These are phyloP conservation scores for Trachurus trachurus DNA, from an alignment of 2,797 vertebrate genomes.

Conservation along the genomic window DNA sequence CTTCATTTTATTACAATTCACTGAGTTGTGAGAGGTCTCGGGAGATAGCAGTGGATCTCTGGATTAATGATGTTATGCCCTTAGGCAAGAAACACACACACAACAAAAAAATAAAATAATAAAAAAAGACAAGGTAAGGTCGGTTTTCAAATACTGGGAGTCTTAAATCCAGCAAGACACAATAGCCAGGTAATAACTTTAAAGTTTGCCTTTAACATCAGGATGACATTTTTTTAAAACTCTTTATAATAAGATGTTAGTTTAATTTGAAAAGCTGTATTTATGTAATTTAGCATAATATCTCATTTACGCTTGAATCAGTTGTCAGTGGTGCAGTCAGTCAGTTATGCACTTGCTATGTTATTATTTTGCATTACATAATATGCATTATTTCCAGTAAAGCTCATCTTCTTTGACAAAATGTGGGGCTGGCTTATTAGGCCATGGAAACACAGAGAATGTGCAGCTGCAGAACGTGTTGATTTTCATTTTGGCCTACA, in stretches of 20 bases:
- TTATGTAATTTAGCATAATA: not conserved
- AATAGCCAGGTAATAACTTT: slow-evolving; percentile 1
- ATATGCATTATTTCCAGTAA: too few species aligned
- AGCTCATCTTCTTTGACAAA: too few species aligned
- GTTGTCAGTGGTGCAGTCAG: too few species aligned
- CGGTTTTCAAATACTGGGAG: slow-evolving; percentile 39
- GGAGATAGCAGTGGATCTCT: slow-evolving; percentile 37
- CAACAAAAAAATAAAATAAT: slow-evolving; percentile 1
- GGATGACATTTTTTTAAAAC: not conserved
- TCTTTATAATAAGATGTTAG: not conserved
- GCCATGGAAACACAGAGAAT: too few species aligned
- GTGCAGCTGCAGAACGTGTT: too few species aligned
- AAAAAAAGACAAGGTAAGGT: slow-evolving; percentile 20
- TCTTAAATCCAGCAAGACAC: slow-evolving; percentile 11
- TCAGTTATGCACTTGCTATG: too few species aligned
- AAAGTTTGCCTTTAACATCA: not conserved
- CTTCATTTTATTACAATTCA: slow-evolving; percentile 42
- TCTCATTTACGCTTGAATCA: not conserved
- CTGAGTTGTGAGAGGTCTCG: slow-evolving; percentile 38
- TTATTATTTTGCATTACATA: too few species aligned
- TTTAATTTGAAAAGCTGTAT: not conserved
- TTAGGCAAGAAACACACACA: slow-evolving; percentile 23
- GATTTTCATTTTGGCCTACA: too few species aligned
- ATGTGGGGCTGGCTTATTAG: too few species aligned
- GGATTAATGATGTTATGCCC: slow-evolving; percentile 54